Percentiles rank a stretch among this genome's conserved stretches.
Evolutionary conservation across 2,888 invertebrate species (phyloP).

Genomic region (Meta bourneti): DNA sequence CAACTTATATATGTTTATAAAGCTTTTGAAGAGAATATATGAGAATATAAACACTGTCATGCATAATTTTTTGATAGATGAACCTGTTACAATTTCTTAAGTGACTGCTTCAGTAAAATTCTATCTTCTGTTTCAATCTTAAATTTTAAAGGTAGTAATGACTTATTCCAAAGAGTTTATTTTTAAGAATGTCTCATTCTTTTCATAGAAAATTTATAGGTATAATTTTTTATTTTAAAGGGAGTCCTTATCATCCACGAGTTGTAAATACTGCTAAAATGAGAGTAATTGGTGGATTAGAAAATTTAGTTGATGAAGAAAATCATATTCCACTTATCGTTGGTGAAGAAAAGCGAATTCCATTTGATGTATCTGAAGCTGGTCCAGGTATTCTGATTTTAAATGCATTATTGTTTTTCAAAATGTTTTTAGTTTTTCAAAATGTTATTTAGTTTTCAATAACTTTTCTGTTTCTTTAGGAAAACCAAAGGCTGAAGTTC

Average conservation of each 20-base stretch:
- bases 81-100: no score
- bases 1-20: no score
- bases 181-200: no score
- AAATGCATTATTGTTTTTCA: not conserved
- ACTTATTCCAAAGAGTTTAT: no score
- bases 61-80: no score
- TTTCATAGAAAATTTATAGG: no score
- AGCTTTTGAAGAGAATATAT: no score
- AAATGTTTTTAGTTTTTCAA: not conserved
- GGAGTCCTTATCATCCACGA: conserved; percentile 91
- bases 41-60: no score
- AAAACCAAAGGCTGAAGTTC: conserved; percentile 84
- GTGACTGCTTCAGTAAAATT: no score
- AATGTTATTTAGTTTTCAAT: not conserved
- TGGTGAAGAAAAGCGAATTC: conserved; percentile 83
- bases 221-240: conserved; percentile 81
- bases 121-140: no score
- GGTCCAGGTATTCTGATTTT: conserved; percentile 87
- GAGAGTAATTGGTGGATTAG: conserved; percentile 92
- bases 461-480: conserved; percentile 79
- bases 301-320: conserved; percentile 87
- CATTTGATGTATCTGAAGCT: conserved; percentile 92
- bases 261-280: conserved; percentile 88
- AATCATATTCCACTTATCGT: conserved; percentile 82
- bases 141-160: no score